A percentile compares a stretch with the other conserved stretches of the same genome.
Conservation (phyloP, 1,140 invertebrate genomes). For the Heterodera carotae region DNA sequence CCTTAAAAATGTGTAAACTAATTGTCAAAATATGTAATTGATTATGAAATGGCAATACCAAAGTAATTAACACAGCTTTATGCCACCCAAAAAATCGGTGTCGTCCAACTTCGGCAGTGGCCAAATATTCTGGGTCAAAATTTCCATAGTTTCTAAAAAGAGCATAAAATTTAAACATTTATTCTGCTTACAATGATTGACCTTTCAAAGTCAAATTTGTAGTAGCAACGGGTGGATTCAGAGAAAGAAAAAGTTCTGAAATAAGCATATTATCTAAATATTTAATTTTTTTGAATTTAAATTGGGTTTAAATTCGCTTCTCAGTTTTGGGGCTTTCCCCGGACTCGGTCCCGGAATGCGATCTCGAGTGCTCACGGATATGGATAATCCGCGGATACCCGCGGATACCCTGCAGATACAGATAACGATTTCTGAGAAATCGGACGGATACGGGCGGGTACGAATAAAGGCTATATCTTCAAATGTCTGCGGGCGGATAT, state of each 20-base stretch:
- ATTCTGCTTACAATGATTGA: background rate
- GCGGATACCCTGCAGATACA: too few relatives aligned
- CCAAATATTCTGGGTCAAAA: conserved; percentile 11
- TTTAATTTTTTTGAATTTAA: background rate
- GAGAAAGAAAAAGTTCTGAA: background rate
- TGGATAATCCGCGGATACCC: too few relatives aligned
- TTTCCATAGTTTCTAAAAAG: background rate
- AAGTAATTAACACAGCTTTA: background rate
- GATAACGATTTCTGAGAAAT: too few relatives aligned
- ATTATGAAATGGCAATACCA: background rate
- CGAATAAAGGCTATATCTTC: too few relatives aligned
- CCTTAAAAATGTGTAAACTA: background rate
- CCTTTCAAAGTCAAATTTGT: conserved; percentile 13
- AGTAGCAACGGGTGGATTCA: background rate
- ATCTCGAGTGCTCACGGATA: too few relatives aligned
- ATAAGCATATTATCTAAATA: background rate
- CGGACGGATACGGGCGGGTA: too few relatives aligned
- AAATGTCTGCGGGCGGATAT: too few relatives aligned
- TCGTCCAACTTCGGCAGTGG: background rate
- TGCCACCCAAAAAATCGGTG: background rate
- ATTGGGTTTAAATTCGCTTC: too few relatives aligned
- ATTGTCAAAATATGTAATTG: background rate
- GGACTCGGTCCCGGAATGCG: too few relatives aligned
- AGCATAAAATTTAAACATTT: background rate
- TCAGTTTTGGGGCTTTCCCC: too few relatives aligned